A percentile compares a stretch with the other conserved stretches of the same genome.
Evolutionary conservation across 2,797 vertebrate genomes (phyloP).

Genomic region (Morus bassanus): DNA sequence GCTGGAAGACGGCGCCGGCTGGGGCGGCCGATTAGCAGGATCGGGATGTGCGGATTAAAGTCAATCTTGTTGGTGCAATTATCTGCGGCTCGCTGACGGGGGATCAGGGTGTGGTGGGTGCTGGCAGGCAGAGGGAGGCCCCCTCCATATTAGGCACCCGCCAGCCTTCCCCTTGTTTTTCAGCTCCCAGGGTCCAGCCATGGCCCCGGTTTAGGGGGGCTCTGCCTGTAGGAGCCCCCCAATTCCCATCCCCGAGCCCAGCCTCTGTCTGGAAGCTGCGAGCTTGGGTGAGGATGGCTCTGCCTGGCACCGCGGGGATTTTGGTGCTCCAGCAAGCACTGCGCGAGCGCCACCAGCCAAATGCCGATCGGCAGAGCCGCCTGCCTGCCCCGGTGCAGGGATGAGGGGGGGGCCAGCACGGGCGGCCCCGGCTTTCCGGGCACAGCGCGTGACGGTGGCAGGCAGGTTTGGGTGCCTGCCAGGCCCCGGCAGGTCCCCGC

Average conservation of each 20-base stretch:
- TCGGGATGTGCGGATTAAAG: conserved; percentile 62
- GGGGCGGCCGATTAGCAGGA: conserved; percentile 43
- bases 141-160: not conserved
- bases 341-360: not conserved
- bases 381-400: not conserved
- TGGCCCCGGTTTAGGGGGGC: not conserved
- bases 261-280: not conserved
- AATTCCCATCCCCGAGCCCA: not conserved
- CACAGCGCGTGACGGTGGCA: conserved; percentile 7
- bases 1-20: conserved; percentile 12
- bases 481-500: conserved; percentile 16
- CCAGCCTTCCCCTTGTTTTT: not conserved
- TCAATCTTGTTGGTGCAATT: conserved; percentile 63
- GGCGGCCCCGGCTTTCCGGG: not conserved
- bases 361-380: not conserved
- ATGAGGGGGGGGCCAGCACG: not conserved
- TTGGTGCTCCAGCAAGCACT: not conserved
- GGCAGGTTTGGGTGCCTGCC: conserved; percentile 43
- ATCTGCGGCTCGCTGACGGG: conserved; percentile 33
- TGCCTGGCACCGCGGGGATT: not conserved
- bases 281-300: not conserved
- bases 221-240: not conserved
- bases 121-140: not conserved
- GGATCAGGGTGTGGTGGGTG: not conserved
- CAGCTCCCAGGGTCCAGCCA: not conserved